Conservation (phyloP, 2,797 vertebrate species). For the Miichthys miiuy region DNA sequence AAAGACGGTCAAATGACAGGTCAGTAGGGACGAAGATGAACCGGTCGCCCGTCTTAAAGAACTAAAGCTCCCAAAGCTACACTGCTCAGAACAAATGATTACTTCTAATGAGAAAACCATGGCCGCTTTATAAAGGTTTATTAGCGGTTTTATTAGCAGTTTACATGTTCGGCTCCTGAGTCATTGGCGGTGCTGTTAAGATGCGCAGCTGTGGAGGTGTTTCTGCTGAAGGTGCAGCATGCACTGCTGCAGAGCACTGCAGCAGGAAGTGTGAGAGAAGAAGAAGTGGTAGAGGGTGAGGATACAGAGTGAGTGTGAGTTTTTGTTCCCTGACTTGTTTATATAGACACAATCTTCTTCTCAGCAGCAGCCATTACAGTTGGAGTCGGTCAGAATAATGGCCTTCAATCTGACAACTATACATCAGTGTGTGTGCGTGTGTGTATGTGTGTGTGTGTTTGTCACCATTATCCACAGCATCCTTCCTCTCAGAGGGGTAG, state of each 20-base stretch:
- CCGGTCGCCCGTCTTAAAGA: neutral
- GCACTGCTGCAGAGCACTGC: conserved; percentile 25
- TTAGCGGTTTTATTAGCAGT: neutral
- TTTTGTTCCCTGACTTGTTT: conserved; percentile 49
- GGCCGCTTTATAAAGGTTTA: neutral
- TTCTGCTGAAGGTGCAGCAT: conserved; percentile 14
- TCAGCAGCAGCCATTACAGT: conserved; percentile 54
- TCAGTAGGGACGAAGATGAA: neutral
- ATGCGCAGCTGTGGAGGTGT: neutral
- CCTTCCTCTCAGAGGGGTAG: conserved; percentile 44
- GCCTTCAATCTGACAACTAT: conserved; percentile 58
- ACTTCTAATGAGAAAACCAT: neutral
- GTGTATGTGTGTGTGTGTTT: conserved; percentile 16
- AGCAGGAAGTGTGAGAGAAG: conserved; percentile 7
- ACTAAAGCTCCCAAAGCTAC: neutral
- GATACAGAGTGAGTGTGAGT: neutral
- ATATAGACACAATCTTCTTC: conserved; percentile 39
- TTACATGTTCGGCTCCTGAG: neutral
- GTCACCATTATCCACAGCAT: conserved; percentile 59
- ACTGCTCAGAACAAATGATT: neutral
- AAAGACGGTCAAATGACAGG: neutral
- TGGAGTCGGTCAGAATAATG: conserved; percentile 61
- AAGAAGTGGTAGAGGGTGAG: neutral
- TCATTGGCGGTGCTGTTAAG: neutral
- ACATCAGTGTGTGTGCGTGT: conserved; percentile 8